Conservation (phyloP, 2,888 invertebrate species). For the Philopedon plagiatum region DNA sequence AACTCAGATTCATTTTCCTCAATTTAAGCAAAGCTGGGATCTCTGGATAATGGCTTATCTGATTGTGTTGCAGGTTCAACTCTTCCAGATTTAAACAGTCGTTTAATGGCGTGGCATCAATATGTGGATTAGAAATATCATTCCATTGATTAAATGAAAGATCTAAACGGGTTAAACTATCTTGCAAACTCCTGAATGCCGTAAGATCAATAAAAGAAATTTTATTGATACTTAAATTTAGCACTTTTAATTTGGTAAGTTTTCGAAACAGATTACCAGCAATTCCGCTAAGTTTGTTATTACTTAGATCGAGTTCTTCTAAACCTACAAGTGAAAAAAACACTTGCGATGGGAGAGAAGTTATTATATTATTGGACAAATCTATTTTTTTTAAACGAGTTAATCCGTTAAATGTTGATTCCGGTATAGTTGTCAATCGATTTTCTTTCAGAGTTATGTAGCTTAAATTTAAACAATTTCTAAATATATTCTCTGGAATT, state of each 20-base stretch:
- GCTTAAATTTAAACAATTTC: conserved; percentile 72
- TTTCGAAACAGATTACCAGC: conserved; percentile 41
- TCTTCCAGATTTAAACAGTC: conserved; percentile 42
- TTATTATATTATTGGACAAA: conserved; percentile 78
- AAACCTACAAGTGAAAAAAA: conserved; percentile 68
- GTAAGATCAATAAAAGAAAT: conserved; percentile 72
- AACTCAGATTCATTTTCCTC: conserved; percentile 53
- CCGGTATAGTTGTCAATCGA: conserved; percentile 65
- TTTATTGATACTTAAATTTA: conserved; percentile 74
- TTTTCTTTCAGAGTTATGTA: conserved; percentile 77
- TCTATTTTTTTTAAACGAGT: conserved; percentile 77
- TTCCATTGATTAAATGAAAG: conserved; percentile 55
- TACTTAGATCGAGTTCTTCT: conserved; percentile 49
- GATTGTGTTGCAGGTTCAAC: conserved; percentile 48
- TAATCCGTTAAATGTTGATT: conserved; percentile 76
- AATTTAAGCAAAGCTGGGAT: conserved; percentile 34
- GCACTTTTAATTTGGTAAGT: conserved; percentile 33
- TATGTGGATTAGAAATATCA: conserved; percentile 29
- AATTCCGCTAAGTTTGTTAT: conserved; percentile 46
- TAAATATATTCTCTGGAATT: conserved; percentile 77
- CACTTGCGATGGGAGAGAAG: conserved; percentile 73
- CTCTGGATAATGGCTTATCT: conserved; percentile 40
- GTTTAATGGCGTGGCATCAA: conserved; percentile 52
- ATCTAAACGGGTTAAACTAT: conserved; percentile 51
- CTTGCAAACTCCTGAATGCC: conserved; percentile 64